Percentiles rank a stretch among this genome's conserved stretches.
Evolutionary conservation across 2,113 vertebrate genomes (phyloP).

Genomic region (Isichthys henryi): DNA sequence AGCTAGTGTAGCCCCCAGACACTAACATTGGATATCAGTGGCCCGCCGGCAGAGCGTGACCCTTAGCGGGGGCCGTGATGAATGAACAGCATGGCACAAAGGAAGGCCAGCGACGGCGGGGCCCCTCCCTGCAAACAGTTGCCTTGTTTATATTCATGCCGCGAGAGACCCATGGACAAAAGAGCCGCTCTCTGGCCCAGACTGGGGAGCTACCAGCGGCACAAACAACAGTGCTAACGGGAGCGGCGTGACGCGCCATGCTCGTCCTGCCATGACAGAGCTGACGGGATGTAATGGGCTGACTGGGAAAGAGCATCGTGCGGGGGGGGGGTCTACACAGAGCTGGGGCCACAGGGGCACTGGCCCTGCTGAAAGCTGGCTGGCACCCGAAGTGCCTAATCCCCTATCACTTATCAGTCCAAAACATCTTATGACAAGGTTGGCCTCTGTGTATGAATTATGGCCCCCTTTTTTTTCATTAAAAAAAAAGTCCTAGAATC

Average conservation of each 20-base stretch:
- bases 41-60: neutral
- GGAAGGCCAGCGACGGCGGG: conserved; percentile 1
- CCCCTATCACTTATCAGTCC: neutral
- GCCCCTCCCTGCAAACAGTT: conserved; percentile 34
- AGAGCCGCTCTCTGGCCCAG: conserved; percentile 11
- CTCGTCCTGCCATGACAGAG: neutral
- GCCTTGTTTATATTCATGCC: conserved; percentile 44
- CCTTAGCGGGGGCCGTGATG: conserved; percentile 18
- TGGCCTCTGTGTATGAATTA: neutral
- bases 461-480: neutral
- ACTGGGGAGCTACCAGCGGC: neutral
- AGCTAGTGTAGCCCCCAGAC: neutral
- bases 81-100: conserved; percentile 39
- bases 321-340: neutral
- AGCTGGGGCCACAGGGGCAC: neutral
- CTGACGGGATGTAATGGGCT: neutral
- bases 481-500: neutral
- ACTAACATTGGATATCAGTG: neutral
- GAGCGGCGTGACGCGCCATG: neutral
- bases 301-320: neutral
- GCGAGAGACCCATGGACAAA: conserved; percentile 20
- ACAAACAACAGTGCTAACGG: neutral
- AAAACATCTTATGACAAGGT: neutral
- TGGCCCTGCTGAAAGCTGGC: neutral
- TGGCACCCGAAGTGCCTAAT: neutral